Base-by-base conservation (phyloP, 2,888 invertebrate species). In the Malthinus flaveolus region DNA sequence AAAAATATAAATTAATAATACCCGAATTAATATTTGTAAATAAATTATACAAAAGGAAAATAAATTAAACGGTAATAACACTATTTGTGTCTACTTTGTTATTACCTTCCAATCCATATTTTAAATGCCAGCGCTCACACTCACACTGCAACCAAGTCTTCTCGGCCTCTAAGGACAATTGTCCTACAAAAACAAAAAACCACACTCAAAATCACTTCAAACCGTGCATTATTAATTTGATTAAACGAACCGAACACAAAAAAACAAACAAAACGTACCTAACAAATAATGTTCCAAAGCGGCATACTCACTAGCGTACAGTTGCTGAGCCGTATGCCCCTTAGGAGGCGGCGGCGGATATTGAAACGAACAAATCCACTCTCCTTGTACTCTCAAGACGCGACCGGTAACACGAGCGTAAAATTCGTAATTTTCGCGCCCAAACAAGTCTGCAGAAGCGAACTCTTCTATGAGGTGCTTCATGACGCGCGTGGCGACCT, bases 401-500 rank as follows among this genome's bases (percentile, higher is more conserved):
- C 95, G 85, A 0, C 96, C 96, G 12, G 95, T 96, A 56, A 96
- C 95, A 35, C 95, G 85, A 23, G 95, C 95, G 80, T 97, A 97
- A 79, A 93, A 97, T 80, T 95, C 95, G 78, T 97, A 97, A 80
- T 95, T 95, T 61, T 91, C 91, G 48, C 92, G 86, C 1, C 97
- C 97, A 79, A 98, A 98, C 68, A 98, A 84, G 79, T 97, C 94
- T 62, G 93, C 92, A 33, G 94, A 91, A 58, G 97, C 96, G 82
- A 97, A 98, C 81, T 96, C 95, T 79, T 97, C 96, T 72, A 98
- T 97, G 78, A 98, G 87, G 77, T 96, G 92, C 75, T 96, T 94
- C 91, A 97, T 95, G 66, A 98, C 94, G 72, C 91, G 87, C 33
- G 97, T 96, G 65, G 97, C 97, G 75, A 94, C 90, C 93, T 95